phyloP scores from a whole-genome alignment of 2,888 invertebrate genomes.

The Drosophila leonis region DNA sequence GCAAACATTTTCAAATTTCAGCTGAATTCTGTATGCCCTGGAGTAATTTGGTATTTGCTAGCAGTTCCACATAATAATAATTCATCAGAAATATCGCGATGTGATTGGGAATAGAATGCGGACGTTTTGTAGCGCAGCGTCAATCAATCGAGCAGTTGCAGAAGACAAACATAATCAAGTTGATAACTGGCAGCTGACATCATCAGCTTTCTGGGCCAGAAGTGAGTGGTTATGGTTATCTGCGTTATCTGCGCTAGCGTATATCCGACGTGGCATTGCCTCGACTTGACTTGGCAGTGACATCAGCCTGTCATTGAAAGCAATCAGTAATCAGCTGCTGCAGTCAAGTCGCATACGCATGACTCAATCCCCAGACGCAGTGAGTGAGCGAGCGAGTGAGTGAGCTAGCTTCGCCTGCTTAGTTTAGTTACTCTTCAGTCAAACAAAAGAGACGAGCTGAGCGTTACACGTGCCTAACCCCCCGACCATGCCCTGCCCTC shows the following conservation, averaged over 20 bases:
- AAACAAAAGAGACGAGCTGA: conserved; percentile 33
- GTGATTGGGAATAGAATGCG: conserved; percentile 2
- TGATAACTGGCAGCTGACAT: conserved; percentile 16
- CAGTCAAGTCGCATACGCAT: conserved; percentile 25
- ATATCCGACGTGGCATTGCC: conserved; percentile 11
- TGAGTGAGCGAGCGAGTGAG: neutral
- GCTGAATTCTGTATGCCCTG: neutral
- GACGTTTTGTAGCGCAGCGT: neutral
- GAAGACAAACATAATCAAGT: conserved; percentile 30
- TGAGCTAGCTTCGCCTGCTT: conserved; percentile 15
- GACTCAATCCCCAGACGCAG: conserved; percentile 29
- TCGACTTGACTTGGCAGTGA: conserved; percentile 7
- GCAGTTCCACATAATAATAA: neutral
- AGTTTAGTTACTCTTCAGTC: conserved; percentile 24
- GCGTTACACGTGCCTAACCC: conserved; percentile 32
- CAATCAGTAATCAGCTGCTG: conserved; percentile 68
- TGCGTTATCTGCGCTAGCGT: conserved; percentile 12
- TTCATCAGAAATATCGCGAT: neutral
- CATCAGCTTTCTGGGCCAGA: neutral
- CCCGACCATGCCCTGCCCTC: neutral
- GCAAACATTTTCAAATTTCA: neutral
- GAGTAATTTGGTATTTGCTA: neutral
- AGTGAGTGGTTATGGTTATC: conserved; percentile 16
- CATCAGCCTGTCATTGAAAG: conserved; percentile 41
- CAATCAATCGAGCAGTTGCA: conserved; percentile 7